A percentile compares a stretch with the other conserved stretches of the same genome.
These are phyloP conservation scores for Helobdella robusta DNA, from an alignment of 2,888 invertebrate species.

Conservation along the genomic window DNA sequence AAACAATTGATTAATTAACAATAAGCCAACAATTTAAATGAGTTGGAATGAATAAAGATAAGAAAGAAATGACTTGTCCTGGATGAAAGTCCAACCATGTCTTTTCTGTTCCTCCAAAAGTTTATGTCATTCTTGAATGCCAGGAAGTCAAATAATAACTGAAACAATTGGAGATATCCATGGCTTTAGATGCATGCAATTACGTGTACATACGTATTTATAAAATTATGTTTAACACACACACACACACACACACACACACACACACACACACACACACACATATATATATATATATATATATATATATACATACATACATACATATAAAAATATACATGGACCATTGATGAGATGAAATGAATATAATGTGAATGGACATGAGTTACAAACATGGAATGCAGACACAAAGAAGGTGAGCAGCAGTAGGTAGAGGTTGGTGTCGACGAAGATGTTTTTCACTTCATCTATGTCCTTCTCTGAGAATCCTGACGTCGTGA, in stretches of 20 bases:
- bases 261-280: not conserved
- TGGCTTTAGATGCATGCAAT: no score
- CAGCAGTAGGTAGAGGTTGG: conserved; percentile 79
- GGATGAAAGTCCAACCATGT: conserved; percentile 76
- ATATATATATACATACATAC: not conserved
- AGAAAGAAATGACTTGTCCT: conserved; percentile 55
- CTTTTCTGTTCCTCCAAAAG: conserved; percentile 79
- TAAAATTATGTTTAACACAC: not conserved
- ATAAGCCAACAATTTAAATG: not conserved
- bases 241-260: conserved; percentile 6
- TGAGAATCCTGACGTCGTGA: conserved; percentile 65
- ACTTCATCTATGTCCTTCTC: conserved; percentile 91
- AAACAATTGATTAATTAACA: conserved; percentile 9
- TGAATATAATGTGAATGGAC: no score
- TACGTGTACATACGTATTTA: no score
- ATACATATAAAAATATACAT: conserved; percentile 1
- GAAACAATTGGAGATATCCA: conserved; percentile 30
- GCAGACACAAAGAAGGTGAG: conserved; percentile 81
- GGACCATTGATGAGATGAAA: no score
- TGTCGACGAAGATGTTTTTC: conserved; percentile 89
- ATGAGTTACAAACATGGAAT: no score
- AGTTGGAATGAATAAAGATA: not conserved
- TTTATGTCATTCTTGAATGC: conserved; percentile 94
- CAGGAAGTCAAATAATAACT: conserved; percentile 76
- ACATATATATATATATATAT: not conserved